Percentiles rank a stretch among this genome's conserved stretches.
Evolutionary conservation across 2,888 invertebrate genomes (phyloP).

Genomic region (Euplagia quadripunctaria): DNA sequence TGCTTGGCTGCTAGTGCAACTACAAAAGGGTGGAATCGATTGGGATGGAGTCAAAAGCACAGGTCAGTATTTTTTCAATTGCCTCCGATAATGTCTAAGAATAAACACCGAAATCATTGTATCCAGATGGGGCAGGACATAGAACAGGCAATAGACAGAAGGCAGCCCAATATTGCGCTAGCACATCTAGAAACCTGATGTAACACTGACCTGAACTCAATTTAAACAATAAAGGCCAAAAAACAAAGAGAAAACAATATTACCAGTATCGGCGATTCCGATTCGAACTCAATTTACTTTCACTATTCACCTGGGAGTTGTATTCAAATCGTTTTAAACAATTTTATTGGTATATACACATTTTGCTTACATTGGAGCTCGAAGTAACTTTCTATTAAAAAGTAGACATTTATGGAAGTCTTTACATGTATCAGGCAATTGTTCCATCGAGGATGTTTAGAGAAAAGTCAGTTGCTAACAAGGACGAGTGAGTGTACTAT

Average conservation of each 20-base stretch:
- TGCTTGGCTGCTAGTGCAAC: no score
- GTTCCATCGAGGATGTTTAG: not conserved
- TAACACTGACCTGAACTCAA: constrained; percentile 41
- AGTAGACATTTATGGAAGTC: constrained; percentile 32
- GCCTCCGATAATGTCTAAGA: no score
- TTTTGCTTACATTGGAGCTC: constrained; percentile 46
- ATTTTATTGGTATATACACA: constrained; percentile 51
- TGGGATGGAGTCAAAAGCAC: no score
- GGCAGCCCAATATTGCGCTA: not conserved
- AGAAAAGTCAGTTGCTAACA: not conserved
- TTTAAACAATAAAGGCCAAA: constrained; percentile 34
- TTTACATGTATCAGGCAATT: constrained; percentile 24
- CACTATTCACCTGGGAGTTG: constrained; percentile 58
- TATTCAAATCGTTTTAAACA: constrained; percentile 57
- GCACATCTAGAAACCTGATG: constrained; percentile 14
- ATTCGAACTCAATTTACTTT: constrained; percentile 66
- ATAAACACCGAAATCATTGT: no score
- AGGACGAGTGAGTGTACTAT: not conserved
- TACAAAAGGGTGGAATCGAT: no score
- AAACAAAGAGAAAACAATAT: constrained; percentile 59
- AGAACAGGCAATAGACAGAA: not conserved
- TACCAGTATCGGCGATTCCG: constrained; percentile 49
- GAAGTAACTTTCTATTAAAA: constrained; percentile 46
- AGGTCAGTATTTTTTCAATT: no score
- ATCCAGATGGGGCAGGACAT: not conserved